A percentile compares a stretch with the other conserved stretches of the same genome.
These are phyloP conservation scores for Pseudeuparius sepicola DNA, from an alignment of 2,888 invertebrate species.

Conservation along the genomic window DNA sequence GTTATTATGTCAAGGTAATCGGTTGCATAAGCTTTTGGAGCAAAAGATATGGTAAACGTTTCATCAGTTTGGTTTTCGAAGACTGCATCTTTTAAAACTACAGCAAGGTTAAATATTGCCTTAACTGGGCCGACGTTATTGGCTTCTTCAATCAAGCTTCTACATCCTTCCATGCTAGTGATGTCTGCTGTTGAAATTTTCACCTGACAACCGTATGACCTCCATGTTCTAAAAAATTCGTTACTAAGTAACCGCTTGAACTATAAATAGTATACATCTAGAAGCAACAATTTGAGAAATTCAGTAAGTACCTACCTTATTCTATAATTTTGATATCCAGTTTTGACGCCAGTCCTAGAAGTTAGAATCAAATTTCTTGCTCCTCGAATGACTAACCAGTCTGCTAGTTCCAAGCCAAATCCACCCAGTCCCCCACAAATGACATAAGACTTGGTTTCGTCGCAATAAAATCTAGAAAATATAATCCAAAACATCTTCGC, in stretches of 20 bases:
- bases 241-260: not conserved
- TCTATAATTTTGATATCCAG: conserved; percentile 63
- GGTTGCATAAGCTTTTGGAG: conserved; percentile 77
- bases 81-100: conserved; percentile 62
- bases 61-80: conserved; percentile 67
- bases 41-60: conserved; percentile 55
- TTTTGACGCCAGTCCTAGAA: conserved; percentile 69
- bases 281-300: conserved; percentile 4
- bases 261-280: not conserved
- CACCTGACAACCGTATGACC: conserved; percentile 55
- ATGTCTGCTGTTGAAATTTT: conserved; percentile 62
- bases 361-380: conserved; percentile 68
- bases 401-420: conserved; percentile 79
- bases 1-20: conserved; percentile 56
- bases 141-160: conserved; percentile 54
- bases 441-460: conserved; percentile 45
- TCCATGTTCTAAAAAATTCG: conserved; percentile 16
- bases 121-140: conserved; percentile 58
- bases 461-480: conserved; percentile 45
- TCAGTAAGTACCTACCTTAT: conserved; percentile 19
- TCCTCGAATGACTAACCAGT: conserved; percentile 77
- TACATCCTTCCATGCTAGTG: conserved; percentile 58
- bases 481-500: too few species aligned
- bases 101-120: conserved; percentile 85
- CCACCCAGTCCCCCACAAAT: conserved; percentile 81